phyloP scores from a whole-genome alignment of 1,140 invertebrate species.

The Bombus huntii region DNA sequence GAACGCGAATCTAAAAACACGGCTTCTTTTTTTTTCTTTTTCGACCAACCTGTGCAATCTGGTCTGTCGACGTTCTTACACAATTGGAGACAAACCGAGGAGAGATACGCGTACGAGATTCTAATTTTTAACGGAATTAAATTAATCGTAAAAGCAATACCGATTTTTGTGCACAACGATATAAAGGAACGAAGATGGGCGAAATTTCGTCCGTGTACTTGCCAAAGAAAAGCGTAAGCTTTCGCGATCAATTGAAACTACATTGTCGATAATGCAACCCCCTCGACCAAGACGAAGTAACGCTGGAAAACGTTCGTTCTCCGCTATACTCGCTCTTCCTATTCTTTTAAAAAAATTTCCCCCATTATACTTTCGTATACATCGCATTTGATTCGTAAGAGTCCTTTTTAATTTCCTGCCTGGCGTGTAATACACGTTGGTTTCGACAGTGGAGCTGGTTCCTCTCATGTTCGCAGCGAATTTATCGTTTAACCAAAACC shows the following conservation, averaged over 20 bases:
- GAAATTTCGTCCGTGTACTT: not conserved
- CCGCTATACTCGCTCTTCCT: not conserved
- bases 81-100: no score
- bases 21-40: not conserved
- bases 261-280: not conserved
- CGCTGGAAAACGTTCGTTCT: not conserved
- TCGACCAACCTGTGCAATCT: no score
- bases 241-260: not conserved
- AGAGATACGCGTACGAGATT: no score
- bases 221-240: not conserved
- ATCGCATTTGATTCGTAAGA: not conserved
- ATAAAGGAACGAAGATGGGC: not conserved
- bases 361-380: not conserved
- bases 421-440: not conserved
- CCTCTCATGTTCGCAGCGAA: not conserved
- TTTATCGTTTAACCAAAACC: not conserved
- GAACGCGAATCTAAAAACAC: conserved; percentile 42
- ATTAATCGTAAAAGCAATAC: no score
- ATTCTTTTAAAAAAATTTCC: not conserved
- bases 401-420: conserved; percentile 12
- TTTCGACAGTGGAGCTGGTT: not conserved
- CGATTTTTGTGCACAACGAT: no score
- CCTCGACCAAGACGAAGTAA: not conserved
- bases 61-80: no score
- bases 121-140: no score